phyloP scores from a whole-genome alignment of 2,797 vertebrate species.

The Lemur catta region DNA sequence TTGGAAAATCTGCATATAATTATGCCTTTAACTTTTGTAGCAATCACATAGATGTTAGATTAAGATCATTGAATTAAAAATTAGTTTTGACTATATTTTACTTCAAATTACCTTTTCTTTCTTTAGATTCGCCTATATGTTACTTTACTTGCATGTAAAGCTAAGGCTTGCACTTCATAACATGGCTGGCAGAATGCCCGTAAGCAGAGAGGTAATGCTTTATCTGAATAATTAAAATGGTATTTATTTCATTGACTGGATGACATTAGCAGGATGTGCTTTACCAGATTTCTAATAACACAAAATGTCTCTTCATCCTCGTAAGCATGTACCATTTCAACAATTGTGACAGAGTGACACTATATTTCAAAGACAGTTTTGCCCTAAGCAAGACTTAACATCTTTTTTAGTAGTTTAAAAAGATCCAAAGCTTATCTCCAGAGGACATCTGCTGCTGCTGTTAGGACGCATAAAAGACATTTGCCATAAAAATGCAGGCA shows the following conservation, averaged over 20 bases:
- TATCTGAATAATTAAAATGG: conserved; percentile 18
- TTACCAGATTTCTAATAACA: neutral
- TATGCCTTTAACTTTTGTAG: neutral
- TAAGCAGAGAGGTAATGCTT: neutral
- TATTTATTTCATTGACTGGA: conserved; percentile 21
- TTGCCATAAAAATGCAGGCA: neutral
- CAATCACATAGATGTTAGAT: neutral
- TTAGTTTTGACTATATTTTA: neutral
- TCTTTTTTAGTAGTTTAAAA: conserved; percentile 8
- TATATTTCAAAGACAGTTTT: conserved; percentile 45
- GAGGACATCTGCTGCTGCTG: neutral
- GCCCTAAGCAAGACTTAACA: conserved; percentile 38
- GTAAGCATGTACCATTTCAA: conserved; percentile 26
- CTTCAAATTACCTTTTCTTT: neutral
- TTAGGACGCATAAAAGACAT: neutral
- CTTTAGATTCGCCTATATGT: neutral
- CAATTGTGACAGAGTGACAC: neutral
- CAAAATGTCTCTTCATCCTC: neutral
- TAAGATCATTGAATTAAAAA: neutral
- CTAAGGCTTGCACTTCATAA: neutral
- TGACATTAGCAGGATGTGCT: neutral
- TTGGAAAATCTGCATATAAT: neutral
- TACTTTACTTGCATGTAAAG: neutral
- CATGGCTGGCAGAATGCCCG: neutral
- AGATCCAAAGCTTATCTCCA: conserved; percentile 27